Conservation (phyloP, 2,113 vertebrate species). For the Callopanchax toddi region DNA sequence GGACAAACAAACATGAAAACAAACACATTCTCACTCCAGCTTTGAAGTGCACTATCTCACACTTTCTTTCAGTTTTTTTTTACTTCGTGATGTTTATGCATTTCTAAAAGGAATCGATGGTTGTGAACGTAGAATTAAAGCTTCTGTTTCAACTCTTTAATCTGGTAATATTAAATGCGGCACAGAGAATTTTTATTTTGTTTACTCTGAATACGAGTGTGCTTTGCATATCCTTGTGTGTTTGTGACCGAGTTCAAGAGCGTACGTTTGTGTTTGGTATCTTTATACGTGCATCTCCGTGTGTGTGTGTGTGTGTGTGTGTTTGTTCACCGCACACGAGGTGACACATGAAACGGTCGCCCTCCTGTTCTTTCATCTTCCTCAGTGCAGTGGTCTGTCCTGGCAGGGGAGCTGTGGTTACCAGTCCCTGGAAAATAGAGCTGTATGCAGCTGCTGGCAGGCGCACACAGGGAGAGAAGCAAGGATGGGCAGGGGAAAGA, state of each 20-base stretch:
- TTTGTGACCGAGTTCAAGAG: conserved; percentile 27
- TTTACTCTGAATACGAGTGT: neutral
- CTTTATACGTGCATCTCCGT: conserved; percentile 15
- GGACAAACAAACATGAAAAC: conserved; percentile 56
- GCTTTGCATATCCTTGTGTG: neutral
- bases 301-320: conserved; percentile 18
- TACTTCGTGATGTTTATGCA: conserved; percentile 36
- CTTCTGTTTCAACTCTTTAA: conserved; percentile 6
- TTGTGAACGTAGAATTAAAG: conserved; percentile 20
- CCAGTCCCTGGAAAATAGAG: conserved; percentile 58
- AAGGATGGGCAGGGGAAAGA: neutral
- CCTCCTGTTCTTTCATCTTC: conserved; percentile 79
- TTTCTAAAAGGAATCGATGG: conserved; percentile 35
- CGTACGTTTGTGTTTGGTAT: conserved; percentile 21
- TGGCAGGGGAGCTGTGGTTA: conserved; percentile 62
- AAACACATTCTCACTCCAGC: conserved; percentile 20
- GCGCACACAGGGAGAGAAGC: conserved; percentile 6
- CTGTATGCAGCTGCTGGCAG: conserved; percentile 39
- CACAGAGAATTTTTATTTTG: neutral
- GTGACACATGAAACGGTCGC: conserved; percentile 75
- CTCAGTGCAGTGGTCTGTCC: conserved; percentile 65
- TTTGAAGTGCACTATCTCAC: conserved; percentile 69
- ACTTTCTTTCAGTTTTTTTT: conserved; percentile 6
- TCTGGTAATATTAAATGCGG: conserved; percentile 13
- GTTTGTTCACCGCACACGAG: conserved; percentile 25